These are phyloP conservation scores for Ailuropoda melanoleuca DNA, from an alignment of 2,113 vertebrate genomes.

Conservation along the genomic window DNA sequence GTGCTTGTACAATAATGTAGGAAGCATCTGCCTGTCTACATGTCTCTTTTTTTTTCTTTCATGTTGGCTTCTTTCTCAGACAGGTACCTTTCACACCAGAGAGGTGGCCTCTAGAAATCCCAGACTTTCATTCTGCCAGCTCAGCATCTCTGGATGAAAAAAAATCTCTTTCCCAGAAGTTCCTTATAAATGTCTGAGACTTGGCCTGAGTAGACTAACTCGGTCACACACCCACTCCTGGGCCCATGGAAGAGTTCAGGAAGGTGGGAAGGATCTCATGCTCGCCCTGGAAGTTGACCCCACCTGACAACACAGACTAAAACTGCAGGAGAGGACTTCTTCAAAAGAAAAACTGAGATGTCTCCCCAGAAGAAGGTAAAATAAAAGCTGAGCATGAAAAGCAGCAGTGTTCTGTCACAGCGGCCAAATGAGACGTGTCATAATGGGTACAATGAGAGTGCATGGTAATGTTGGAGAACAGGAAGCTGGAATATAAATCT, in stretches of 20 bases:
- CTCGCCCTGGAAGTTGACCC: rapidly evolving
- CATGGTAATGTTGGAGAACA: not conserved
- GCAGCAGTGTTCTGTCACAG: not conserved
- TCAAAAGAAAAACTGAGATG: not conserved
- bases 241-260: not conserved
- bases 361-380: not conserved
- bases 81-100: not conserved
- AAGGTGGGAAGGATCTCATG: no score
- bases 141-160: not conserved
- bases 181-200: not conserved
- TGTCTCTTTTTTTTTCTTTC: not conserved
- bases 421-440: rapidly evolving
- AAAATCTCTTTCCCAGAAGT: not conserved
- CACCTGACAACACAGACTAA: not conserved
- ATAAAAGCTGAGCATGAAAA: not conserved
- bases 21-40: not conserved
- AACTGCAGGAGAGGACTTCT: not conserved
- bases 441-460: not conserved
- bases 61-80: not conserved
- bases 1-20: not conserved
- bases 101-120: not conserved
- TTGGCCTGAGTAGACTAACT: not conserved
- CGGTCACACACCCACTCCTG: not conserved
- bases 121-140: not conserved
- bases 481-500: not conserved